A percentile compares a stretch with the other conserved stretches of the same genome.
Conservation (phyloP, 1,140 invertebrate genomes). For the Formica selysi region DNA sequence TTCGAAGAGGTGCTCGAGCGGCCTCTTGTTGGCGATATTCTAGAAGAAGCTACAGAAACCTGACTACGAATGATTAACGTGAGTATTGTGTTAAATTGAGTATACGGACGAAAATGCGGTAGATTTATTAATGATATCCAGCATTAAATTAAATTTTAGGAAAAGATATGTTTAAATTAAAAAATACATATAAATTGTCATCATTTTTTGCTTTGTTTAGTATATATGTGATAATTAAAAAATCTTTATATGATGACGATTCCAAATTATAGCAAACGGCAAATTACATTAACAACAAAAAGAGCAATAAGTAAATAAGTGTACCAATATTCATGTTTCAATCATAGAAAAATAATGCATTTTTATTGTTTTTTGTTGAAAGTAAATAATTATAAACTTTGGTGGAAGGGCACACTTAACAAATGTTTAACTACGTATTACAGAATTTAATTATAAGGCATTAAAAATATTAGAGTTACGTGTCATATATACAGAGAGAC, state of each 20-base stretch:
- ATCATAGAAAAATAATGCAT: constrained; percentile 4
- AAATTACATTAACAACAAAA: neutral
- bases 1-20: constrained; percentile 45
- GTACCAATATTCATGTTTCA: neutral
- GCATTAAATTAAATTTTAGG: neutral
- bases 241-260: neutral
- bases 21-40: constrained; percentile 45
- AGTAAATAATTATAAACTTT: too few relatives aligned
- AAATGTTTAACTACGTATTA: too few relatives aligned
- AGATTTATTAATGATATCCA: neutral
- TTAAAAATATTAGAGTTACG: neutral
- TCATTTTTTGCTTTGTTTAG: neutral
- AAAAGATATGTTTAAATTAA: neutral
- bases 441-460: neutral
- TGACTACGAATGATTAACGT: constrained; percentile 76
- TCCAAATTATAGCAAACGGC: too few relatives aligned
- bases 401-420: too few relatives aligned
- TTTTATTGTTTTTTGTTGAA: too few relatives aligned
- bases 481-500: neutral
- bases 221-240: neutral
- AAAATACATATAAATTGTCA: neutral
- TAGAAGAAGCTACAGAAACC: constrained; percentile 63
- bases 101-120: constrained; percentile 3
- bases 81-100: constrained; percentile 69
- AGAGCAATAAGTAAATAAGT: neutral